These are phyloP conservation scores for Epistrophe grossulariae DNA, from an alignment of 2,888 invertebrate genomes.

Conservation along the genomic window DNA sequence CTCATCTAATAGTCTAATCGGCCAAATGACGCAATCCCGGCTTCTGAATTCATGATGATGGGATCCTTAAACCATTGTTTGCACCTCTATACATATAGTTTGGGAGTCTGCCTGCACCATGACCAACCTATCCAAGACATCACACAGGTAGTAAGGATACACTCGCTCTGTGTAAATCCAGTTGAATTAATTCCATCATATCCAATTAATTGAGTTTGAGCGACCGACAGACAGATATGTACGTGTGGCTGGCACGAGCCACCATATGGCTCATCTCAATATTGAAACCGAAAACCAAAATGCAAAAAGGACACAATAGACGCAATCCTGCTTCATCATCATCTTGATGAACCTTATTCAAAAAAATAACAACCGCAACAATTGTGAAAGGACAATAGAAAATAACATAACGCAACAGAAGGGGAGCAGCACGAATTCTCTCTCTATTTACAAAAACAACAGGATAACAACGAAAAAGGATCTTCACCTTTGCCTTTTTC, in stretches of 20 bases:
- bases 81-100: slow-evolving; percentile 30
- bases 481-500: slow-evolving; percentile 72
- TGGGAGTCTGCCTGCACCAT: slow-evolving; percentile 23
- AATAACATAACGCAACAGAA: slow-evolving; percentile 61
- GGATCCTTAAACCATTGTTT: slow-evolving; percentile 53
- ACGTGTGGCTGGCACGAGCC: slow-evolving; percentile 73
- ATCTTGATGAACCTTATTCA: slow-evolving; percentile 67
- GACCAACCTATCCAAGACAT: neutral
- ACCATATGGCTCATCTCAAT: slow-evolving; percentile 63
- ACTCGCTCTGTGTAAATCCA: slow-evolving; percentile 33
- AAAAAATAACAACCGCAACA: slow-evolving; percentile 63
- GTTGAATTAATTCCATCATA: slow-evolving; percentile 67
- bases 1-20: slow-evolving; percentile 61
- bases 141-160: slow-evolving; percentile 68
- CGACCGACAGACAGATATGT: neutral
- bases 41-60: slow-evolving; percentile 48
- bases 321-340: slow-evolving; percentile 55
- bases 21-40: slow-evolving; percentile 72
- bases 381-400: slow-evolving; percentile 35
- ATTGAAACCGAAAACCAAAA: slow-evolving; percentile 62
- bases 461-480: slow-evolving; percentile 37
- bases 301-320: slow-evolving; percentile 71
- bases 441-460: neutral
- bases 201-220: slow-evolving; percentile 73
- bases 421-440: slow-evolving; percentile 29